phyloP scores from a whole-genome alignment of 2,113 vertebrate genomes.

The Mustela lutreola region DNA sequence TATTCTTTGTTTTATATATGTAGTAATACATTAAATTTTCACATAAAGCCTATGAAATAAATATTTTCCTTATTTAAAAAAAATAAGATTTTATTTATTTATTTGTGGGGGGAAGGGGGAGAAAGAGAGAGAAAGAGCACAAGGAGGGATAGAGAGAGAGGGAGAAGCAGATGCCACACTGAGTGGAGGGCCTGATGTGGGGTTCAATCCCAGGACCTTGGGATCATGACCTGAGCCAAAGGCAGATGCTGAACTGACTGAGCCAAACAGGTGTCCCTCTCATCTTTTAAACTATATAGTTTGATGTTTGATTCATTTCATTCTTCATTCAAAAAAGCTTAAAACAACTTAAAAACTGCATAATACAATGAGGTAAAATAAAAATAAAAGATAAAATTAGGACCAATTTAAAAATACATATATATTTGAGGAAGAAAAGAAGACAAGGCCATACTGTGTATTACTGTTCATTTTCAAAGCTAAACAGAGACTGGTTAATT shows the following conservation, averaged over 20 bases:
- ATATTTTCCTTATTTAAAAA: background rate
- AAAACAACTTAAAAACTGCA: background rate
- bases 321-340: background rate
- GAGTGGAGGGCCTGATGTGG: too few species aligned
- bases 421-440: background rate
- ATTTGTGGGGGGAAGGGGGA: too few species aligned
- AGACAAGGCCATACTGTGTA: background rate
- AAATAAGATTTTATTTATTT: too few species aligned
- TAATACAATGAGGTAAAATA: background rate
- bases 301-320: background rate
- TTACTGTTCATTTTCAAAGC: background rate
- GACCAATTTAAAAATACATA: background rate
- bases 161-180: too few species aligned
- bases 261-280: too few species aligned
- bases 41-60: background rate
- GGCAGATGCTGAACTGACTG: too few species aligned
- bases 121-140: too few species aligned
- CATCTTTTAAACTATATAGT: background rate
- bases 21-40: background rate
- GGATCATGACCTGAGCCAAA: too few species aligned
- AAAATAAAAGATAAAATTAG: background rate
- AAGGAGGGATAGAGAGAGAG: too few species aligned
- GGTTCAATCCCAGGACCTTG: too few species aligned
- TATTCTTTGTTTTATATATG: background rate
- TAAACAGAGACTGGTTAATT: background rate